phyloP scores from a whole-genome alignment of 2,113 vertebrate species.

The Peromyscus maniculatus region DNA sequence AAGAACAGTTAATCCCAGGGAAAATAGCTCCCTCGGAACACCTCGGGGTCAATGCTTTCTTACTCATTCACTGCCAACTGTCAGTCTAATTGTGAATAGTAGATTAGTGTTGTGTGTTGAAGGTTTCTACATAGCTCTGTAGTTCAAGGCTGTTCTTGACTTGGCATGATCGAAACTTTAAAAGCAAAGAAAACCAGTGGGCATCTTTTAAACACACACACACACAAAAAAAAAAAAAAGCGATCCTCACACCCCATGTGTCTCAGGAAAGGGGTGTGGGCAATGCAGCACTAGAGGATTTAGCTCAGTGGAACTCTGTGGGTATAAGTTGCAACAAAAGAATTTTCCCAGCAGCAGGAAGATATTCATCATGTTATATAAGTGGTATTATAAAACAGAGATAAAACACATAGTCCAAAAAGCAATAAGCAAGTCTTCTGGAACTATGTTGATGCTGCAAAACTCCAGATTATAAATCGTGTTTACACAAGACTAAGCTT shows the following conservation, averaged over 20 bases:
- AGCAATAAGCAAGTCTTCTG: constrained; percentile 51
- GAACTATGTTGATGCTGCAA: constrained; percentile 15
- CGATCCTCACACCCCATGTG: not conserved
- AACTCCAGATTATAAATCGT: constrained; percentile 61
- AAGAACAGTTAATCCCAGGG: constrained; percentile 74
- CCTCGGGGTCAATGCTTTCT: constrained; percentile 49
- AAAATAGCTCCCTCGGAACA: constrained; percentile 57
- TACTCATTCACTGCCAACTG: constrained; percentile 59
- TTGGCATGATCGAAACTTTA: not conserved
- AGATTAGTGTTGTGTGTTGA: constrained; percentile 58
- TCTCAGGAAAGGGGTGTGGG: not conserved
- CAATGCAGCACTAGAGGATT: constrained; percentile 24
- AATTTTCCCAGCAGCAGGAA: constrained; percentile 30
- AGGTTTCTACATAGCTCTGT: constrained; percentile 17
- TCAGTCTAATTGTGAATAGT: constrained; percentile 56
- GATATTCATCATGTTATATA: constrained; percentile 50
- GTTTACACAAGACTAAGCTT: not conserved
- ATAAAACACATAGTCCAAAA: constrained; percentile 36
- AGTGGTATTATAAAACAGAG: constrained; percentile 54
- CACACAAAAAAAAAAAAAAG: not conserved
- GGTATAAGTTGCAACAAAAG: not conserved
- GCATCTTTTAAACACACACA: not conserved
- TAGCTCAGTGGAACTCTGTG: constrained; percentile 29
- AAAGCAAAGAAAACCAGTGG: not conserved
- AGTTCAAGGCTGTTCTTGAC: constrained; percentile 27